These are phyloP conservation scores for Scolopax mira DNA, from an alignment of 2,113 vertebrate genomes.

Conservation along the genomic window DNA sequence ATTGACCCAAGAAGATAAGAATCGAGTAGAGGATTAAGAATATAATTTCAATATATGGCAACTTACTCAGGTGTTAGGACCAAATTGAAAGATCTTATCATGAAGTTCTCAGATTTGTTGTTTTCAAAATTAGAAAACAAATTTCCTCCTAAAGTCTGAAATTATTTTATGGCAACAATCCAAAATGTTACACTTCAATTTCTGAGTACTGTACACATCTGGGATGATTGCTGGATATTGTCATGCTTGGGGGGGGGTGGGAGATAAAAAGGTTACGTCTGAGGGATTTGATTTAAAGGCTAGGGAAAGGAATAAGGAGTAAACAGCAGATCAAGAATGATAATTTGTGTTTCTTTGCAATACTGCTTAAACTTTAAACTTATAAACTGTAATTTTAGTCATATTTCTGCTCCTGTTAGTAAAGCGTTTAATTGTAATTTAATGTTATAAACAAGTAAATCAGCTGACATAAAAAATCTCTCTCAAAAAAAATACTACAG, in stretches of 20 bases:
- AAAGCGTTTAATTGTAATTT: constrained; percentile 3
- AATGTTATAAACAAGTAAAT: constrained; percentile 34
- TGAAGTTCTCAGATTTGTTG: neutral
- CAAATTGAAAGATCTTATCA: neutral
- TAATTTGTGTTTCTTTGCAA: neutral
- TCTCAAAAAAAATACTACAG: neutral
- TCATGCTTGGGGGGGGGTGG: neutral
- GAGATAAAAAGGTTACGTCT: neutral
- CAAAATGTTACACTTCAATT: neutral
- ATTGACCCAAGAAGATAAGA: neutral
- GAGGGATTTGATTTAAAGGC: neutral
- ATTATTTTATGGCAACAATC: neutral
- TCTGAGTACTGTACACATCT: neutral
- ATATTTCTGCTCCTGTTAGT: constrained; percentile 37
- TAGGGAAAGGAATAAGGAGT: neutral
- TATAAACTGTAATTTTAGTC: neutral
- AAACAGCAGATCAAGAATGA: neutral
- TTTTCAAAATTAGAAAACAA: neutral
- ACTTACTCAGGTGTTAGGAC: neutral
- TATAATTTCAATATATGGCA: neutral
- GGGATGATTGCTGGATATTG: neutral
- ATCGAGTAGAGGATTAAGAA: neutral
- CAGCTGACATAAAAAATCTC: constrained; percentile 5
- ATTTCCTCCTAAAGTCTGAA: neutral
- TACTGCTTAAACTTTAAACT: neutral